phyloP scores from a whole-genome alignment of 2,888 invertebrate genomes.

The Trisateles emortualis region DNA sequence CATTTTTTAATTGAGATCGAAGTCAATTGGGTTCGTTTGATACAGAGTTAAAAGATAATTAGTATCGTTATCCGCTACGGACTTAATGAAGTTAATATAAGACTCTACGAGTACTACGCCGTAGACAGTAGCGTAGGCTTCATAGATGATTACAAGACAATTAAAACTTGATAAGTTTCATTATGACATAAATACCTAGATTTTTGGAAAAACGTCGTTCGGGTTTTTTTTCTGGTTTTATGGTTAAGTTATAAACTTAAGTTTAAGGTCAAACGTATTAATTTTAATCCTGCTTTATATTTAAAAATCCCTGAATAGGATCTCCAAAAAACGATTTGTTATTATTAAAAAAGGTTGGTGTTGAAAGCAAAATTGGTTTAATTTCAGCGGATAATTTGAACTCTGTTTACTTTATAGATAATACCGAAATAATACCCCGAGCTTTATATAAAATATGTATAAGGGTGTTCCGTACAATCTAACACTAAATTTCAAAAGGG shows the following conservation, averaged over 20 bases:
- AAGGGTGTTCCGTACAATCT: neutral
- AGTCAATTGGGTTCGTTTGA: slow-evolving; percentile 71
- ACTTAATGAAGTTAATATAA: slow-evolving; percentile 13
- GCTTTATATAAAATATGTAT: neutral
- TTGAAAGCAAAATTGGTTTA: slow-evolving; percentile 2
- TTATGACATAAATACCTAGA: neutral
- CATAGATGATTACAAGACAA: neutral
- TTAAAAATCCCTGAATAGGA: too few relatives aligned
- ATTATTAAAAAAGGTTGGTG: slow-evolving; percentile 5
- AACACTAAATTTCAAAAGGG: neutral
- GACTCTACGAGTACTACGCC: slow-evolving; percentile 28
- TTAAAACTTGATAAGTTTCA: neutral
- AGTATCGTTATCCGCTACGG: slow-evolving; percentile 66
- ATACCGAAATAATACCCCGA: neutral
- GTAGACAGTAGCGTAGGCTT: slow-evolving; percentile 18
- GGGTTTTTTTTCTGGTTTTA: too few relatives aligned
- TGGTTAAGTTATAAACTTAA: too few relatives aligned
- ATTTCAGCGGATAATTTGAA: slow-evolving; percentile 1
- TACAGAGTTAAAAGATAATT: slow-evolving; percentile 68
- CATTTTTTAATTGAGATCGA: slow-evolving; percentile 68
- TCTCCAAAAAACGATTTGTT: slow-evolving; percentile 1
- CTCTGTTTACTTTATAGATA: slow-evolving; percentile 5
- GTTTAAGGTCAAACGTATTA: too few relatives aligned
- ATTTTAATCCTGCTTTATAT: too few relatives aligned
- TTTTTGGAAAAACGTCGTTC: neutral